Conservation (phyloP, 2,888 invertebrate genomes). For the Luperina nickerlii region DNA sequence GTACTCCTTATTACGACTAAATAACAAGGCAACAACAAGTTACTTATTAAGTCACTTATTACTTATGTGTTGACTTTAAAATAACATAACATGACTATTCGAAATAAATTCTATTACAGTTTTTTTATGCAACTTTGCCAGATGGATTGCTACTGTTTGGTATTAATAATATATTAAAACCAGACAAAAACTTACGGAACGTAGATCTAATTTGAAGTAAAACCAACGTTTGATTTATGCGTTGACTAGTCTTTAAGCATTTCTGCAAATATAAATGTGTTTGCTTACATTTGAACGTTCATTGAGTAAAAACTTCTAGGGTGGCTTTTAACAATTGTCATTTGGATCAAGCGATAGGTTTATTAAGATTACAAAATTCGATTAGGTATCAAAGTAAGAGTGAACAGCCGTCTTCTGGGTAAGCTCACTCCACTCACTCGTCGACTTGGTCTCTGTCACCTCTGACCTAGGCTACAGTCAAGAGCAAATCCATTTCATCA, state of each 20-base stretch:
- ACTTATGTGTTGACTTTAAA: slow-evolving; percentile 5
- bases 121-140: slow-evolving; percentile 23
- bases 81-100: slow-evolving; percentile 7
- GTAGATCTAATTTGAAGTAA: slow-evolving; percentile 20
- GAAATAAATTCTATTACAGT: slow-evolving; percentile 5
- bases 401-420: too few species aligned
- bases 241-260: background rate
- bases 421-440: too few species aligned
- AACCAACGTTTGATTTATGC: slow-evolving; percentile 33
- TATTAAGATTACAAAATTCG: background rate
- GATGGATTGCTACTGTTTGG: slow-evolving; percentile 28
- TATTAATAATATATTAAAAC: slow-evolving; percentile 16
- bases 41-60: background rate
- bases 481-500: too few species aligned
- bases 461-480: too few species aligned
- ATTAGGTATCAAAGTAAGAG: background rate
- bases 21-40: slow-evolving; percentile 9
- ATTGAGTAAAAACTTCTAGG: too few species aligned
- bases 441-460: too few species aligned
- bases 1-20: background rate
- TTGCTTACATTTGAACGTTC: background rate
- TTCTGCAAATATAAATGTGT: background rate
- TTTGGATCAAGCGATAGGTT: background rate
- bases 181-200: slow-evolving; percentile 38
- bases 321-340: background rate